Conservation (phyloP, 2,888 invertebrate species). For the Plagodis dolabraria region DNA sequence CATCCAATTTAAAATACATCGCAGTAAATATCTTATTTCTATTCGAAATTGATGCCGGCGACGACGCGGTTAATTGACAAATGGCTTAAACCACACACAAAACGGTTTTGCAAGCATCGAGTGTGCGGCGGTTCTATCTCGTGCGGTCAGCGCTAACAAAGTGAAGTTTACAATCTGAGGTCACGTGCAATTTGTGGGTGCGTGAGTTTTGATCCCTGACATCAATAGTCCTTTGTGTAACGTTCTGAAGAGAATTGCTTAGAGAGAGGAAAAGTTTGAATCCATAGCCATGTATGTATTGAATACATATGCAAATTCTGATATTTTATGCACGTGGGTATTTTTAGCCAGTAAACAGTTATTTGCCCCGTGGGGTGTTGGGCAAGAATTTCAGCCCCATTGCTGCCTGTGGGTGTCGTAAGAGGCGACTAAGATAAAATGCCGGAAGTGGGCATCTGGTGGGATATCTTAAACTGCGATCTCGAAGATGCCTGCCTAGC, state of each 20-base stretch:
- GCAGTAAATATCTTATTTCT: too few relatives aligned
- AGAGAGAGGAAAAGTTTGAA: constrained; percentile 2
- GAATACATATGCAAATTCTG: not conserved
- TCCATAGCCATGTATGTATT: not conserved
- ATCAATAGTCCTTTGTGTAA: constrained; percentile 16
- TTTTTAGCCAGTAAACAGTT: not conserved
- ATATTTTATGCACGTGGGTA: not conserved
- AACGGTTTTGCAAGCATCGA: constrained; percentile 1
- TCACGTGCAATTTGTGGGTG: constrained; percentile 41
- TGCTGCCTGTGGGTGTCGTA: too few relatives aligned
- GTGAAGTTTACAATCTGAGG: constrained; percentile 57
- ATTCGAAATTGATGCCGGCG: too few relatives aligned
- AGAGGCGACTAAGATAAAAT: too few relatives aligned
- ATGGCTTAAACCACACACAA: not conserved
- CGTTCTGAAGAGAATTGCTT: constrained; percentile 4
- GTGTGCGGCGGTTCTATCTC: constrained; percentile 38
- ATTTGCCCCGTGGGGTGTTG: too few relatives aligned
- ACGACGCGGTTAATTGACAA: too few relatives aligned
- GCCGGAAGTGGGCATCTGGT: too few relatives aligned
- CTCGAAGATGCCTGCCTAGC: too few relatives aligned
- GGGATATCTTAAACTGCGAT: too few relatives aligned
- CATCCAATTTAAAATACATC: too few relatives aligned
- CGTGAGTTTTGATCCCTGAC: constrained; percentile 13
- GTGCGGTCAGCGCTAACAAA: constrained; percentile 58
- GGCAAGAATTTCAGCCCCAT: too few relatives aligned